Percentiles rank a stretch among this genome's conserved stretches.
Conservation (phyloP, 2,113 vertebrate species). For the Phylloscopus whistleri region DNA sequence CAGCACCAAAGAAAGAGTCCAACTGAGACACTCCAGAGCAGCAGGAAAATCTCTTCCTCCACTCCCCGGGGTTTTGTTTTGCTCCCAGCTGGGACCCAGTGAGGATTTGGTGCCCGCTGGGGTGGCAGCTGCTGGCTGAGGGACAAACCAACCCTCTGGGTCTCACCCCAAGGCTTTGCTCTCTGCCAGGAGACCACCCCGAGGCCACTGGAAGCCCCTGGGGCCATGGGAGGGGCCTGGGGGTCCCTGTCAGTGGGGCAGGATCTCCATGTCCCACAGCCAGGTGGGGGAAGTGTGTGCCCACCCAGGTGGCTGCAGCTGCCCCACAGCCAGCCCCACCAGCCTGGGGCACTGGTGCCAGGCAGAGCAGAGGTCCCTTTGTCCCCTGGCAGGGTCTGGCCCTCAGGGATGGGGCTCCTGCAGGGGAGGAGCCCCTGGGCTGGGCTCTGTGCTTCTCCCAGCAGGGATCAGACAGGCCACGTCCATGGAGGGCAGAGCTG, state of each 20-base stretch:
- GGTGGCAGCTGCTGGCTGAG: not conserved
- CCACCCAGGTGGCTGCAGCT: not conserved
- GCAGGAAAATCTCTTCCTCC: not conserved
- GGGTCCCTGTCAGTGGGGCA: not conserved
- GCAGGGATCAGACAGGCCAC: not conserved
- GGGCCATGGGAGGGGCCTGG: no score
- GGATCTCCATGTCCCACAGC: not conserved
- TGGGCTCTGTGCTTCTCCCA: not conserved
- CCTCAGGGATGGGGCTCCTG: not conserved
- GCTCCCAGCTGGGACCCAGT: not conserved
- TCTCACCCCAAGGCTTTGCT: not conserved
- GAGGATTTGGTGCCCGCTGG: not conserved
- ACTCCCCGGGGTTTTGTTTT: not conserved
- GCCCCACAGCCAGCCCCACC: not conserved
- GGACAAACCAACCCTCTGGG: not conserved
- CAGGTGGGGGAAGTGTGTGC: not conserved
- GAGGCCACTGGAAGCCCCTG: not conserved
- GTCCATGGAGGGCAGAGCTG: not conserved
- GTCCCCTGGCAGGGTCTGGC: not conserved
- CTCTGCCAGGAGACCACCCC: not conserved
- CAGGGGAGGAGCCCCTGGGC: not conserved
- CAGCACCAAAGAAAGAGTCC: not conserved
- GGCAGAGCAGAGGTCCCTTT: not conserved
- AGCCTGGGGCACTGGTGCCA: not conserved
- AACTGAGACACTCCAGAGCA: not conserved